These are phyloP conservation scores for Harpagus bidentatus DNA, from an alignment of 2,113 vertebrate species.

Conservation along the genomic window DNA sequence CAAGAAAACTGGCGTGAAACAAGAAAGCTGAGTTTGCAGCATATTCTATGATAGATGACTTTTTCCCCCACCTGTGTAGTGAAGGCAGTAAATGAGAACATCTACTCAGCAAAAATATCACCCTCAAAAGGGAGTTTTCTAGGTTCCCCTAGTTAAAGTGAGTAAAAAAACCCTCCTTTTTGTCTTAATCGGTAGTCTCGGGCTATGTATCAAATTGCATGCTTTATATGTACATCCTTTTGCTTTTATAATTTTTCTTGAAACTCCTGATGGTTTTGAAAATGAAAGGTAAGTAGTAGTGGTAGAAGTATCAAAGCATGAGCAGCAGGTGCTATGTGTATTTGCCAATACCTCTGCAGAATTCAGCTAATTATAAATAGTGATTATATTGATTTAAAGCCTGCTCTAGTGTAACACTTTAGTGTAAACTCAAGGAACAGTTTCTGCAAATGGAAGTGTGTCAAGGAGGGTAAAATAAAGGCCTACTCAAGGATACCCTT, in stretches of 20 bases:
- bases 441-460: not conserved
- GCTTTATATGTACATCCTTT: not conserved
- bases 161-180: not conserved
- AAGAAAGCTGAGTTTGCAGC: not conserved
- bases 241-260: not conserved
- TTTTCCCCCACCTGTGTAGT: not conserved
- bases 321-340: not conserved
- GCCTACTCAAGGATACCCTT: not conserved
- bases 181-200: not conserved
- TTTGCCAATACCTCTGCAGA: not conserved
- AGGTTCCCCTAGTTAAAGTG: not conserved
- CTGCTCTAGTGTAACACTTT: not conserved
- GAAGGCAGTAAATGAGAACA: not conserved
- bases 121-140: not conserved
- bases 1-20: not conserved
- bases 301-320: not conserved
- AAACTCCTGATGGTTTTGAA: not conserved
- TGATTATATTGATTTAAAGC: not conserved
- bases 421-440: not conserved
- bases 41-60: not conserved
- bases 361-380: not conserved
- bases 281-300: not conserved
- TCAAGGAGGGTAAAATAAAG: not conserved
- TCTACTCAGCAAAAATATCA: not conserved
- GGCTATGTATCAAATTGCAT: not conserved